phyloP scores from a whole-genome alignment of 1,140 invertebrate genomes.

The Pseudobourletiella spinata region DNA sequence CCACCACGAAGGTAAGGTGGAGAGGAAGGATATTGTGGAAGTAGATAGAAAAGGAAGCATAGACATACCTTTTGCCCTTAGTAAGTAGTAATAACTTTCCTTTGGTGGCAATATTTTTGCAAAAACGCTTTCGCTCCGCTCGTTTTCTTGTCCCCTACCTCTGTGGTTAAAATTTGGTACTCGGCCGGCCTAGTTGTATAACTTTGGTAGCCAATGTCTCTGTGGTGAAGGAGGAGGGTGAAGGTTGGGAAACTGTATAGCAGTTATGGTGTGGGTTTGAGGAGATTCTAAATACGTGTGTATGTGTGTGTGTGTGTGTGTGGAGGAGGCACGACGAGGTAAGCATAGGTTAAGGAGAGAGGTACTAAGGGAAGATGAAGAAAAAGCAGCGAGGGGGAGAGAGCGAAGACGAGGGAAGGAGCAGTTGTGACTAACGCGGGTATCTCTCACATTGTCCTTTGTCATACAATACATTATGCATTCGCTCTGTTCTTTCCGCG shows the following conservation, averaged over 20 bases:
- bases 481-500: conserved; percentile 10
- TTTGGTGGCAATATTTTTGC: conserved; percentile 12
- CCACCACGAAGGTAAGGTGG: not conserved
- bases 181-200: too few relatives aligned
- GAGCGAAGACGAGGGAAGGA: not conserved
- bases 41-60: too few relatives aligned
- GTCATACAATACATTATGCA: conserved; percentile 21
- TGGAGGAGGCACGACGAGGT: not conserved
- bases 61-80: not conserved
- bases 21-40: not conserved
- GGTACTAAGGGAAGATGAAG: not conserved
- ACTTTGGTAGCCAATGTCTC: too few relatives aligned
- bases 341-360: not conserved
- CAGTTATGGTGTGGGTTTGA: too few relatives aligned
- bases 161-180: too few relatives aligned
- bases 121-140: not conserved
- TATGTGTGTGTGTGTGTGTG: not conserved
- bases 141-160: too few relatives aligned
- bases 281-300: not conserved
- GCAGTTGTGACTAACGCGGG: not conserved
- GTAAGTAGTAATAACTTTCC: conserved; percentile 9
- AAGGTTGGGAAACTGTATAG: too few relatives aligned
- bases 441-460: not conserved
- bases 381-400: not conserved
- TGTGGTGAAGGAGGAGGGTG: too few relatives aligned